A percentile compares a stretch with the other conserved stretches of the same genome.
These are phyloP conservation scores for Gonioctena quinquepunctata DNA, from an alignment of 1,140 invertebrate species.

Conservation along the genomic window DNA sequence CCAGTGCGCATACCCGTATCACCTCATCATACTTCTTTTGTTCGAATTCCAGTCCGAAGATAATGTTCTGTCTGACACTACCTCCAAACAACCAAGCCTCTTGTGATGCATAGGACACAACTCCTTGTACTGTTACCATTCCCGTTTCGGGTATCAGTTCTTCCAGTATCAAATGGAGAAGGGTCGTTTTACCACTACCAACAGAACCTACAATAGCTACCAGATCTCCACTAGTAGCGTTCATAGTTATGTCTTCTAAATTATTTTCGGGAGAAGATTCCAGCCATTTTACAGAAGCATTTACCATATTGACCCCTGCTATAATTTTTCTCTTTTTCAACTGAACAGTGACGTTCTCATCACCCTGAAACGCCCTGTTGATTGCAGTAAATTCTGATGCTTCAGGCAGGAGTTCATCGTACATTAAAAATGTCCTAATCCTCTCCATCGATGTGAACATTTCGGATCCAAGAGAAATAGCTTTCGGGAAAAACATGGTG, in stretches of 20 bases:
- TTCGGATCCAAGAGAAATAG: constrained; percentile 63
- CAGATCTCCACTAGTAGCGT: constrained; percentile 60
- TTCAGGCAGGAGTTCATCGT: constrained; percentile 36
- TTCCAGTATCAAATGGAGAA: constrained; percentile 77
- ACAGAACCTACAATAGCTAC: constrained; percentile 72
- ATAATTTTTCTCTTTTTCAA: too few species aligned
- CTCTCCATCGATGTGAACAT: constrained; percentile 68
- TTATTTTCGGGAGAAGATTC: constrained; percentile 59
- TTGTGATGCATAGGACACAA: constrained; percentile 64
- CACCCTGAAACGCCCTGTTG: not conserved
- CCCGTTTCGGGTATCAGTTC: constrained; percentile 69
- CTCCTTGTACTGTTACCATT: constrained; percentile 51
- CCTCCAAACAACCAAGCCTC: constrained; percentile 65
- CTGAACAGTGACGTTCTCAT: too few species aligned
- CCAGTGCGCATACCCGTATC: constrained; percentile 64
- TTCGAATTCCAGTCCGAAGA: constrained; percentile 59
- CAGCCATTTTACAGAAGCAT: constrained; percentile 66
- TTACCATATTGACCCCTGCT: too few species aligned
- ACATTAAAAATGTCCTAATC: constrained; percentile 63
- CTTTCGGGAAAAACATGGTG: constrained; percentile 73
- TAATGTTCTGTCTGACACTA: constrained; percentile 64
- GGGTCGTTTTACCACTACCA: constrained; percentile 76
- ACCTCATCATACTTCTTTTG: constrained; percentile 66
- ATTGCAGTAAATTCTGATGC: not conserved
- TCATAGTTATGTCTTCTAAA: constrained; percentile 61